A percentile compares a stretch with the other conserved stretches of the same genome.
Evolutionary conservation across 2,113 vertebrate genomes (phyloP).

Genomic region (Gallinago media): DNA sequence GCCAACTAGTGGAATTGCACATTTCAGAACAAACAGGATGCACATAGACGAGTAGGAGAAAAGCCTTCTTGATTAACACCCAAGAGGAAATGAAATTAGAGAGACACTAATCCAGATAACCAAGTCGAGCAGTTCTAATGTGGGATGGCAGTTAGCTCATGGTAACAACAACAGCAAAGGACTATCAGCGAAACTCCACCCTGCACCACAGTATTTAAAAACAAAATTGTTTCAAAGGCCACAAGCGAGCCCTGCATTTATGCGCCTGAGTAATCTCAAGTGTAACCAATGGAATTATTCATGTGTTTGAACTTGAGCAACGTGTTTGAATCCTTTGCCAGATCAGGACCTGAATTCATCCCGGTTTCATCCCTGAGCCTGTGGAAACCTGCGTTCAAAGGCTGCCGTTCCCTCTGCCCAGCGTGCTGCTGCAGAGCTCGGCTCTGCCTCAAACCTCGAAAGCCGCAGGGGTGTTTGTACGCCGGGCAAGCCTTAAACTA

Average conservation of each 20-base stretch:
- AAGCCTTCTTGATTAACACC: background rate
- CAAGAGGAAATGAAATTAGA: conserved; percentile 17
- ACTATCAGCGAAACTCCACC: background rate
- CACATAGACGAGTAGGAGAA: background rate
- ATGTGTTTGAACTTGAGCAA: background rate
- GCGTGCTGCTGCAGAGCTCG: background rate
- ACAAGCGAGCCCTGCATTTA: background rate
- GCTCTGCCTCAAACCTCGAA: rapidly evolving
- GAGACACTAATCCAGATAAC: background rate
- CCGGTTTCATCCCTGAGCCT: background rate
- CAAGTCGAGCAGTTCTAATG: background rate
- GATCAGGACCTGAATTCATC: background rate
- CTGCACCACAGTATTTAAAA: background rate
- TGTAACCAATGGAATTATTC: background rate
- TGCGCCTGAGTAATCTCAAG: background rate
- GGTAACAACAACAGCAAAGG: background rate
- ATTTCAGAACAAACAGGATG: background rate
- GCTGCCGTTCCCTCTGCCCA: rapidly evolving
- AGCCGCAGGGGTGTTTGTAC: background rate
- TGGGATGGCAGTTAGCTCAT: background rate
- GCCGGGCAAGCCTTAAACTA: background rate
- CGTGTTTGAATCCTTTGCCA: background rate
- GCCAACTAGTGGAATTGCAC: background rate
- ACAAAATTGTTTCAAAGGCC: background rate
- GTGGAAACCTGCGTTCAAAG: background rate